Evolutionary conservation across 2,113 vertebrate genomes (phyloP).

Genomic region (Esox niger): DNA sequence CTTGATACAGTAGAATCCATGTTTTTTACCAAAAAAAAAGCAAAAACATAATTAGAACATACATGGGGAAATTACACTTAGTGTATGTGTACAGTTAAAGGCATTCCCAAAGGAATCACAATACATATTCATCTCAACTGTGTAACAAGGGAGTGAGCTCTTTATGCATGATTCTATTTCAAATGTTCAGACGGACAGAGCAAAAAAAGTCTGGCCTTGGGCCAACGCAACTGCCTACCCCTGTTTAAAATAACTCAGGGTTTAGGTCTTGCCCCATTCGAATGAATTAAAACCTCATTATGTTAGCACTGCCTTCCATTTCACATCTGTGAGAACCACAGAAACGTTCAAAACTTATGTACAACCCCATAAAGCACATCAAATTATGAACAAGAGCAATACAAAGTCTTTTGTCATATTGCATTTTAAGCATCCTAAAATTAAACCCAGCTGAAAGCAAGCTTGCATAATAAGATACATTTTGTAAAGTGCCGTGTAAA

Average conservation of each 20-base stretch:
- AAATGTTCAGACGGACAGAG: background rate
- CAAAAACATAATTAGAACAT: background rate
- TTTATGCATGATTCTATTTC: background rate
- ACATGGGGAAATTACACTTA: background rate
- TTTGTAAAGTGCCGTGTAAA: slow-evolving; percentile 67
- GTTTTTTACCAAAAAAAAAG: background rate
- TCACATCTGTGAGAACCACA: background rate
- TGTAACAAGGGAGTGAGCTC: background rate
- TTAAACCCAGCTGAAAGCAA: slow-evolving; percentile 21
- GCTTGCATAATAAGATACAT: slow-evolving; percentile 43
- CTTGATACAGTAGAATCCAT: background rate
- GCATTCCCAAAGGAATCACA: slow-evolving; percentile 12
- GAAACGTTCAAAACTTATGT: background rate
- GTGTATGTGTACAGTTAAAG: slow-evolving; percentile 2
- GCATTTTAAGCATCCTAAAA: slow-evolving; percentile 10
- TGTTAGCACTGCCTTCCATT: background rate
- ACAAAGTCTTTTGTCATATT: background rate
- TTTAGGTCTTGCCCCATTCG: background rate
- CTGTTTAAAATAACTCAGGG: background rate
- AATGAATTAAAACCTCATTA: background rate
- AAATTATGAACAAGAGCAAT: background rate
- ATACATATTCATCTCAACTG: background rate
- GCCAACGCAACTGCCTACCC: background rate
- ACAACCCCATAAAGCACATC: background rate
- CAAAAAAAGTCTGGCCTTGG: background rate